phyloP scores from a whole-genome alignment of 2,797 vertebrate genomes.

The Lepidocolaptes lacrymiger region DNA sequence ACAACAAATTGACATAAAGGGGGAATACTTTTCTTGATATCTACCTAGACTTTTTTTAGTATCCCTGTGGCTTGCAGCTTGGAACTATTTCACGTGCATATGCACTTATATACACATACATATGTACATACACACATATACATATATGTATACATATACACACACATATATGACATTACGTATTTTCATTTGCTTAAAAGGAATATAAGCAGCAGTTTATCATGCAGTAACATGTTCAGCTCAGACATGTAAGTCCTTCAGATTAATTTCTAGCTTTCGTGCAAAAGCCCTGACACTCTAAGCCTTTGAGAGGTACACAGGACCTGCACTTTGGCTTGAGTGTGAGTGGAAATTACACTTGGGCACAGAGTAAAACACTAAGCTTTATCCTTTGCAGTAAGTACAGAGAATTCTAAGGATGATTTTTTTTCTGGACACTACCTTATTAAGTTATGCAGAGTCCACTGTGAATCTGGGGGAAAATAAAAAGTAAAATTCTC shows the following conservation, averaged over 20 bases:
- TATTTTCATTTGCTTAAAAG: neutral
- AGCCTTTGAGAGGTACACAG: neutral
- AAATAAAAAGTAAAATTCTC: neutral
- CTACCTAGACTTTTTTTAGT: neutral
- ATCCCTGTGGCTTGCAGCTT: neutral
- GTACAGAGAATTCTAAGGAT: neutral
- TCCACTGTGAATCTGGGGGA: rapidly evolving
- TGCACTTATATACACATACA: too few relatives aligned
- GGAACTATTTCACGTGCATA: neutral
- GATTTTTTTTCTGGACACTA: neutral
- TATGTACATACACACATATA: neutral
- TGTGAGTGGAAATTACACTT: neutral
- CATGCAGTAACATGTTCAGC: neutral
- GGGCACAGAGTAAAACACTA: neutral
- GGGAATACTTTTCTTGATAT: neutral
- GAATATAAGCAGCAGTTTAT: neutral
- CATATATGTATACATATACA: neutral
- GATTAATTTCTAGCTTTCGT: neutral
- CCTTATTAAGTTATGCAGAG: neutral
- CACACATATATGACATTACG: neutral
- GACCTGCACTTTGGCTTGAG: neutral
- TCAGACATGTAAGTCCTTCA: neutral
- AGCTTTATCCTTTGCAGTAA: neutral
- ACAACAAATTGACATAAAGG: neutral
- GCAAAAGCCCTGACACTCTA: neutral